Conservation (phyloP, 2,113 vertebrate species). For the Rhipidura dahli region DNA sequence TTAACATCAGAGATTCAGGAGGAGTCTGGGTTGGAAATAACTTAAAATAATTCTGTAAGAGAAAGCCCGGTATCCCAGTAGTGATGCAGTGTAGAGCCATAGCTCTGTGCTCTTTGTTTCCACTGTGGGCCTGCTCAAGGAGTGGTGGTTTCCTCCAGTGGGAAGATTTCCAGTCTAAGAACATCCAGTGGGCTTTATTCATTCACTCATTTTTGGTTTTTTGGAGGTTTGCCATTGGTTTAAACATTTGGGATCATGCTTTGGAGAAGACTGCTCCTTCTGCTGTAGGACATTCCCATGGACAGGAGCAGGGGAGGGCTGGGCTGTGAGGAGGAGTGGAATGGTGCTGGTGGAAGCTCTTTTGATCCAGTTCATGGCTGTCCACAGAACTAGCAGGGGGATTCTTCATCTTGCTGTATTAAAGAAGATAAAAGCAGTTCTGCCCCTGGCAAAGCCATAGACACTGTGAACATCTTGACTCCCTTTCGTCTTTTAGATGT, state of each 20-base stretch:
- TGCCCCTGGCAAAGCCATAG: neutral
- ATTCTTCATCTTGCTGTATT: neutral
- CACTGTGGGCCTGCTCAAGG: neutral
- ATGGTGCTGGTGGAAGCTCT: neutral
- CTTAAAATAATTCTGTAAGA: neutral
- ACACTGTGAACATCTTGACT: neutral
- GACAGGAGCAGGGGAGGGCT: neutral
- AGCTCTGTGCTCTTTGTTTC: fast-evolving
- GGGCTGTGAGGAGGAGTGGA: neutral
- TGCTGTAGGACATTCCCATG: fast-evolving
- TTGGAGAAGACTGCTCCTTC: fast-evolving
- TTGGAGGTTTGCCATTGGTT: neutral
- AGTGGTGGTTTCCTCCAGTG: neutral
- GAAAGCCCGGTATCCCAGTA: neutral
- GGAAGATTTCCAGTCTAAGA: neutral
- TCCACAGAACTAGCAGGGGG: neutral
- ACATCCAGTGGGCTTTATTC: neutral
- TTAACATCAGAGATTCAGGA: neutral
- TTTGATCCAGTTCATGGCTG: neutral
- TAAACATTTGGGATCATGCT: fast-evolving
- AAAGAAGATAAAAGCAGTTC: neutral
- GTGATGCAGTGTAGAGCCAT: neutral
- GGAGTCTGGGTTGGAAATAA: neutral
- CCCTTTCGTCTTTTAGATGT: neutral
- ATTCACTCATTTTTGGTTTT: neutral